A percentile compares a stretch with the other conserved stretches of the same genome.
These are phyloP conservation scores for Peucedramus taeniatus DNA, from an alignment of 2,113 vertebrate genomes.

Conservation along the genomic window DNA sequence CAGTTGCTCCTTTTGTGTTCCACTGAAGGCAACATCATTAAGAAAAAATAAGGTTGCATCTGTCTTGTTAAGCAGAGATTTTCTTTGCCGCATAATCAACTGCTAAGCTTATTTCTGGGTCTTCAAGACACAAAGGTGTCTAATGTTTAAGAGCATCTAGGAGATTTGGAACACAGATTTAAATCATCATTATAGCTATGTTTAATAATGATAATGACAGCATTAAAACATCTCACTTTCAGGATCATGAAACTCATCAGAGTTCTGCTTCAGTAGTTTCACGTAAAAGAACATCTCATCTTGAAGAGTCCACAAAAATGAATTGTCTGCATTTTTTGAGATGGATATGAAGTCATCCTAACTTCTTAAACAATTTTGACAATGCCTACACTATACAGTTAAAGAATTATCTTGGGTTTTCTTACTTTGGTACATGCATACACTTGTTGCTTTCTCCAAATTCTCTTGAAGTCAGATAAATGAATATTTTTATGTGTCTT, in stretches of 20 bases:
- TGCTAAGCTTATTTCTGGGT: background rate
- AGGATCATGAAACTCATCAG: conserved; percentile 36
- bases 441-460: background rate
- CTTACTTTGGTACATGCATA: background rate
- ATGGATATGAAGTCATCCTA: background rate
- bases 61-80: conserved; percentile 32
- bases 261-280: background rate
- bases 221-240: conserved; percentile 32
- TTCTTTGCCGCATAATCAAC: conserved; percentile 26
- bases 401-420: background rate
- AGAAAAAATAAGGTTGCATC: conserved; percentile 24
- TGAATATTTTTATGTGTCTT: background rate
- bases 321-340: background rate
- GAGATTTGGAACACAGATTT: conserved; percentile 12
- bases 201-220: conserved; percentile 47
- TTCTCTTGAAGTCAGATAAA: background rate
- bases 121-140: conserved; percentile 52
- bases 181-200: background rate
- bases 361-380: background rate
- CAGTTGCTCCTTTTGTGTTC: conserved; percentile 37
- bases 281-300: background rate
- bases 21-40: conserved; percentile 15
- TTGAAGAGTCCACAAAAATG: background rate
- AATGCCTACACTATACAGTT: background rate
- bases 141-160: conserved; percentile 44